Base-by-base conservation (phyloP, 2,888 invertebrate species). In the Lasioglossum vierecki region DNA sequence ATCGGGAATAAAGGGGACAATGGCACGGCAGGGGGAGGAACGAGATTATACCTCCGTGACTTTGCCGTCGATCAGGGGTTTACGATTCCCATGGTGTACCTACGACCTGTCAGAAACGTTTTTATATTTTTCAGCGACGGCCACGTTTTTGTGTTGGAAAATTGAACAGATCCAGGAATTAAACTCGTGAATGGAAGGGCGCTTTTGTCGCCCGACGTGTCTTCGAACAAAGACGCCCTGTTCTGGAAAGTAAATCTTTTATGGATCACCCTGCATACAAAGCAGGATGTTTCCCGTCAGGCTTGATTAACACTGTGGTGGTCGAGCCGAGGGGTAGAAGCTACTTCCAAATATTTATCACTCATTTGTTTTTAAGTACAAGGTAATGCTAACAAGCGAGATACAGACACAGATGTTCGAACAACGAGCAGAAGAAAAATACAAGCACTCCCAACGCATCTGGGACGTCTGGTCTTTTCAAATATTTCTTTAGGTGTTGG, bases 41-140 rank as follows among this genome's bases (percentile, higher is more conserved):
- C 44, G 77, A 87, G 88, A 84, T 84, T 82, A 82, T 9, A 53
- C 44, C 35, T 88, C 71, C 88, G 88, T 88, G 88, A 88, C 88
- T 87, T 80, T 76, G 79, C 74, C 82, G 73, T 66, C 68, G 87
- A 88, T 88, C 30, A 79, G 66, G 57, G 49, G 79, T 72, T 86
- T 75, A 81, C 53, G 63, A 71, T 75, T 72, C 70, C 13, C 6
- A 30, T 49, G 60, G n/a, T 22, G 49, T 26, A 53, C 44, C 9
- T 39, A 5, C 39, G 30, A 13, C 41, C 22, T 22, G 26, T 18
- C 30, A 35, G 26, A 49, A 72, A 26, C 53, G 13, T 39, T 77
- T 68, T 66, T 15, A 18, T 26, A 41, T 70, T n/a, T 70, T 70
- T 53, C 22, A 49, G 18, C 15, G n/a, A 4, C n/a, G n/a, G 4